phyloP scores from a whole-genome alignment of 2,113 vertebrate genomes.

The Albula goreensis region DNA sequence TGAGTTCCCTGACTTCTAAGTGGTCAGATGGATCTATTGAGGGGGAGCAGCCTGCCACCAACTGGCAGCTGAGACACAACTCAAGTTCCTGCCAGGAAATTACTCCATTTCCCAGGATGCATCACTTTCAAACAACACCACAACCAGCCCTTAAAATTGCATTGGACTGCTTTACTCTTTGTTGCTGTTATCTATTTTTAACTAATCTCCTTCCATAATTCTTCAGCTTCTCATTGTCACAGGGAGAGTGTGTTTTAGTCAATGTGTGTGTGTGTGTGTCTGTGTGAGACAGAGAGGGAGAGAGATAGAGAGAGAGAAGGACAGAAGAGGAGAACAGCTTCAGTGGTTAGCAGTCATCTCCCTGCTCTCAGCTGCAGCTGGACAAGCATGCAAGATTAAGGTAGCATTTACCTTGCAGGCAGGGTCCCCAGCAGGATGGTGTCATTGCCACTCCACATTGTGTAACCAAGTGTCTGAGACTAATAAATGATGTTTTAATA shows the following conservation, averaged over 20 bases:
- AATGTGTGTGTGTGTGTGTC: constrained; percentile 48
- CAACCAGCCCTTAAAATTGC: not conserved
- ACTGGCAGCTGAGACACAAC: not conserved
- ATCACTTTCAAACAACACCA: not conserved
- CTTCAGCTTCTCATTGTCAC: not conserved
- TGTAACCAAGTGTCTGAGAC: not conserved
- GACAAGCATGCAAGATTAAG: not conserved
- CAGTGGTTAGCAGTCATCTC: not conserved
- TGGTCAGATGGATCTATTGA: not conserved
- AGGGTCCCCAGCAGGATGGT: not conserved
- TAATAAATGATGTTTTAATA: not conserved
- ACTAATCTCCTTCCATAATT: not conserved
- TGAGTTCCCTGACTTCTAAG: not conserved
- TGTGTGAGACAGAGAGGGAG: constrained; percentile 24
- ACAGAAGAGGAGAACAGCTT: not conserved
- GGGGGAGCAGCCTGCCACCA: not conserved
- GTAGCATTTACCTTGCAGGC: not conserved
- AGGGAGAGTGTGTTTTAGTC: constrained; percentile 24
- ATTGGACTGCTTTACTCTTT: not conserved
- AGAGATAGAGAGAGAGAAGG: not conserved
- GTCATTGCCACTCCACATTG: not conserved
- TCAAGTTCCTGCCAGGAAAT: not conserved
- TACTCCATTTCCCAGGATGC: not conserved
- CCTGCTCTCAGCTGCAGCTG: not conserved
- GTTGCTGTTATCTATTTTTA: not conserved